Base-by-base conservation (phyloP, 2,113 vertebrate genomes). In the Lota lota region DNA sequence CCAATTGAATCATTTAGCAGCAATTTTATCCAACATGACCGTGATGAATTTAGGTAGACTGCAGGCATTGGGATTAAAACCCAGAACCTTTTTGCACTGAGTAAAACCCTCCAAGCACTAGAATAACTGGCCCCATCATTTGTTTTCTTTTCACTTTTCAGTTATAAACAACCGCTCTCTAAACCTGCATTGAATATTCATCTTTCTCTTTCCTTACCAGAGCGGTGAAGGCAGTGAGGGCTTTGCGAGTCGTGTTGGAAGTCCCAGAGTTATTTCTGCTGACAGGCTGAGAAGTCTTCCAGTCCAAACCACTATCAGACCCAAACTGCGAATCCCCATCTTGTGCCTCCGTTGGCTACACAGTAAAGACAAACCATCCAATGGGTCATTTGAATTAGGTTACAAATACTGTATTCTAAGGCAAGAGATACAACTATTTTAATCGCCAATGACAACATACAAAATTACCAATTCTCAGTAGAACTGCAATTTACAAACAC, bases 201-300 rank as follows among this genome's bases (percentile, higher is more conserved):
- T 28, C 21, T 11, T n/a, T 68, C 36, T 70, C 61, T 19, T 11
- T 24, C 17, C 20, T 75, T 88, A 97, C 96, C 92, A 94, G 91
- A 50, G 86, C 74, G 3, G 79, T 89, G 83, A 98, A 88, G 70
- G 93, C 93, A 1, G 91, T 93, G 74, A 98, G 93, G 53, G 90
- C 77, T 77, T 85, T 96, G 63, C 93, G 90, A 0, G 74, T 72
- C 40, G 40, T 14, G 2, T 69, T 84, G 20, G 91, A 92, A 6
- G 77, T 73, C 10, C 78, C 8, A 1, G 85, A 69, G 36, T 88
- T 86, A 72, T 77, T 81, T 61, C 81, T 86, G 64, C 79, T 87
- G 16, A 88, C 51, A 14, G 90, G 70, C 7, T 69, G 81, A 16
- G 78, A 81, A 0, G 89, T 79, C 59, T 94, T 95, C 95, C 93